Percentiles rank a stretch among this genome's conserved stretches.
These are phyloP conservation scores for Carapus acus DNA, from an alignment of 2,797 vertebrate species.

Conservation along the genomic window DNA sequence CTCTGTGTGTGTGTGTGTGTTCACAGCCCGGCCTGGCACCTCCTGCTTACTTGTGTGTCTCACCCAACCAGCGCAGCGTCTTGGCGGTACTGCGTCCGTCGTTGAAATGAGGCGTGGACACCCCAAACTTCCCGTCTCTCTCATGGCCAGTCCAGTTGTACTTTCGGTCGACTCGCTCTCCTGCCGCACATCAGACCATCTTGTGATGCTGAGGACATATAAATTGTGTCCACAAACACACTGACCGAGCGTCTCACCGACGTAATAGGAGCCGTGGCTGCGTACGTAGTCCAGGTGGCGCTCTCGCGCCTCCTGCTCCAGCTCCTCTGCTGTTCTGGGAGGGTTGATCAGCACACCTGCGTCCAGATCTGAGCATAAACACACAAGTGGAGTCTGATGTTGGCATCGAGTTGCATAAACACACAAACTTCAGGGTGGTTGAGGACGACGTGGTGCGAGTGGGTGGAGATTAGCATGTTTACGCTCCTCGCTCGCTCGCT, in stretches of 20 bases:
- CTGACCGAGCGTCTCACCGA: constrained; percentile 65
- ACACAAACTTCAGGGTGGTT: no score
- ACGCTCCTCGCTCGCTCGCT: no score
- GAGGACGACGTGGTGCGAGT: no score
- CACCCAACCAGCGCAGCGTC: constrained; percentile 72
- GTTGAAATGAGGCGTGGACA: constrained; percentile 74
- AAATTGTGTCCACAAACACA: background rate
- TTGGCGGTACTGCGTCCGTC: constrained; percentile 71
- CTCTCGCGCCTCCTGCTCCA: constrained; percentile 70
- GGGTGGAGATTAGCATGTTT: no score
- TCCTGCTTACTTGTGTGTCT: constrained; percentile 74
- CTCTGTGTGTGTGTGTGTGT: no score
- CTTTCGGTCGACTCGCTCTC: constrained; percentile 75
- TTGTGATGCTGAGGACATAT: background rate
- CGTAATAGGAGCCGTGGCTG: constrained; percentile 77
- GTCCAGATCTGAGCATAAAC: constrained; percentile 47
- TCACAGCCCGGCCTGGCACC: constrained; percentile 1
- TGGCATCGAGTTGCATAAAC: no score
- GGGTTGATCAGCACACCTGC: constrained; percentile 77
- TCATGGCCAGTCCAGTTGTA: constrained; percentile 67
- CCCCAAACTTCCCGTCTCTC: constrained; percentile 73
- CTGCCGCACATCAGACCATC: constrained; percentile 40
- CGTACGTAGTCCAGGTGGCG: constrained; percentile 72
- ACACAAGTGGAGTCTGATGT: no score
- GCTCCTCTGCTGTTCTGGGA: constrained; percentile 69